Evolutionary conservation across 2,888 invertebrate species (phyloP).

Genomic region (Micropterix aruncella): DNA sequence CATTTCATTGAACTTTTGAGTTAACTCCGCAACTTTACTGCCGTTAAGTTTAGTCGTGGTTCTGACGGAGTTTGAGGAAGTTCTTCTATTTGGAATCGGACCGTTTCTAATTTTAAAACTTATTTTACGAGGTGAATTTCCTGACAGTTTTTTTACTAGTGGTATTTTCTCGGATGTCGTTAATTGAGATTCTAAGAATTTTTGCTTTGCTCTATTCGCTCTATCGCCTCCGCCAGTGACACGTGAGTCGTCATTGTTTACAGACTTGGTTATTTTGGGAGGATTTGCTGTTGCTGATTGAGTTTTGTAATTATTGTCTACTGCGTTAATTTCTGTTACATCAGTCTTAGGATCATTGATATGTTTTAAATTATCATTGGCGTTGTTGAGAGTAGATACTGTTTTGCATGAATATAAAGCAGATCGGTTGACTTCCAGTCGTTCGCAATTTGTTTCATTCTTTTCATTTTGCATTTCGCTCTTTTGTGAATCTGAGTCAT

Average conservation of each 20-base stretch:
- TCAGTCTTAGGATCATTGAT: neutral
- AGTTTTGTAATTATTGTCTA: no score
- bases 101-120: constrained; percentile 46
- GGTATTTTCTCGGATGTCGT: constrained; percentile 17
- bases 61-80: constrained; percentile 24
- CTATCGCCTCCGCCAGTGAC: constrained; percentile 30
- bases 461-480: neutral
- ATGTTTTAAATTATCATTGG: neutral
- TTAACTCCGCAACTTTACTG: constrained; percentile 51
- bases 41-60: constrained; percentile 31
- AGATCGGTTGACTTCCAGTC: neutral
- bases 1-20: constrained; percentile 55
- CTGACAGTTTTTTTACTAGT: neutral
- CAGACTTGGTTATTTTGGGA: constrained; percentile 15
- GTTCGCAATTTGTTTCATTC: no score
- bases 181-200: neutral
- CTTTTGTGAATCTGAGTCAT: neutral
- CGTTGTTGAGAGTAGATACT: neutral
- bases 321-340: no score
- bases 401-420: neutral
- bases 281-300: neutral
- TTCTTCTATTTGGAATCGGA: constrained; percentile 28
- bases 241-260: constrained; percentile 29
- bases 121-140: constrained; percentile 30
- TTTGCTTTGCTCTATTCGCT: no score